Evolutionary conservation across 2,797 vertebrate genomes (phyloP).

Genomic region (Adelosebastes latens): DNA sequence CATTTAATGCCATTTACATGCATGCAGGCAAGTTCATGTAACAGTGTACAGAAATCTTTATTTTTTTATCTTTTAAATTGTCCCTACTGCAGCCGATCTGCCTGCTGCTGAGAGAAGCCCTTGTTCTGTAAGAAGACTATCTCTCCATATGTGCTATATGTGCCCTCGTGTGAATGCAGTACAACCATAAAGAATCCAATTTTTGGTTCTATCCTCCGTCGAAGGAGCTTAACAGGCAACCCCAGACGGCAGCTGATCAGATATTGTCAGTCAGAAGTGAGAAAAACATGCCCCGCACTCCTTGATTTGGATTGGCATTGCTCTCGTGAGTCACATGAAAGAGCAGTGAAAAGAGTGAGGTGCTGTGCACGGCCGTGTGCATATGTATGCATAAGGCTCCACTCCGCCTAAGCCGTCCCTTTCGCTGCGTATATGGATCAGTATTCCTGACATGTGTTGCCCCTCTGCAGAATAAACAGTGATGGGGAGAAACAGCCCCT

Average conservation of each 20-base stretch:
- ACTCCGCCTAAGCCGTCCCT: conserved; percentile 50
- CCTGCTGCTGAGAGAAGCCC: conserved; percentile 18
- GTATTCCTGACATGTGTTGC: conserved; percentile 79
- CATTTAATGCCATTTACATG: conserved; percentile 67
- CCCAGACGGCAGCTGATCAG: conserved; percentile 65
- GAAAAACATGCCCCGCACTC: conserved; percentile 48
- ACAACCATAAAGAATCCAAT: conserved; percentile 58
- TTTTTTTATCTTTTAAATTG: conserved; percentile 47
- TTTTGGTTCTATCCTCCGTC: conserved; percentile 39
- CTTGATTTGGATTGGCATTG: conserved; percentile 57
- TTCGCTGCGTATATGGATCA: conserved; percentile 67
- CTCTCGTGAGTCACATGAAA: conserved; percentile 63
- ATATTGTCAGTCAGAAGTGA: conserved; percentile 71
- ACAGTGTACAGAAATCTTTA: conserved; percentile 4
- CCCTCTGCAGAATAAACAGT: conserved; percentile 80
- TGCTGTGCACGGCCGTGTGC: conserved; percentile 23
- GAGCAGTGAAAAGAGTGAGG: conserved; percentile 42
- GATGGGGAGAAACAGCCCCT: conserved; percentile 68
- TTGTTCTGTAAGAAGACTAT: conserved; percentile 24
- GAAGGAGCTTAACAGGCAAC: conserved; percentile 55
- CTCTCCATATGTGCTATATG: conserved; percentile 31
- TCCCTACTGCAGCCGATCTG: conserved; percentile 27
- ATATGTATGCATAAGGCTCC: conserved; percentile 66
- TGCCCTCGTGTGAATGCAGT: conserved; percentile 42
- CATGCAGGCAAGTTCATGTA: conserved; percentile 41